Percentiles rank a stretch among this genome's conserved stretches.
phyloP scores from a whole-genome alignment of 2,888 invertebrate species.

The Eristalis tenax region DNA sequence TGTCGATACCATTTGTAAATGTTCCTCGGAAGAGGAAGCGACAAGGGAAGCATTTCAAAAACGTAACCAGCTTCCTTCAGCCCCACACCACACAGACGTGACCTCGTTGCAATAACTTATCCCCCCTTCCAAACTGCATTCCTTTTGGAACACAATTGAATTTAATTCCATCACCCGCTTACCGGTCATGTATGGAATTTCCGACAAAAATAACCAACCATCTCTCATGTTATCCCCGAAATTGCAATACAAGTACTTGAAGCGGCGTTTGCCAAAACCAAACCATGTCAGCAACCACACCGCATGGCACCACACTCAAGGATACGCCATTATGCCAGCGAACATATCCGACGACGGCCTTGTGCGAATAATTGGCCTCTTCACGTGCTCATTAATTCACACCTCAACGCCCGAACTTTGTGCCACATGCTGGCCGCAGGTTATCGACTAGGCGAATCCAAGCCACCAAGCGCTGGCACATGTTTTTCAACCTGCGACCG shows the following conservation, averaged over 20 bases:
- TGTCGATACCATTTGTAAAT: not conserved
- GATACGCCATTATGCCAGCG: conserved; percentile 37
- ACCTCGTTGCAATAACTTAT: not conserved
- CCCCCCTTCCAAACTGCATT: not conserved
- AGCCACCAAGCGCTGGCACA: conserved; percentile 16
- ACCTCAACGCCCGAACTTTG: conserved; percentile 36
- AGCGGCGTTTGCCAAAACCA: conserved; percentile 29
- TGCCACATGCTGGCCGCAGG: conserved; percentile 40
- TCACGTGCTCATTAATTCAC: conserved; percentile 62
- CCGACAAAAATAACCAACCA: conserved; percentile 20
- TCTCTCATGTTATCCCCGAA: conserved; percentile 45
- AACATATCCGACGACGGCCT: conserved; percentile 46
- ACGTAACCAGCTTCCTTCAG: not conserved
- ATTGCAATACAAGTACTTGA: conserved; percentile 23
- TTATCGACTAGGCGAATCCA: conserved; percentile 30
- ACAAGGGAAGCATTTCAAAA: not conserved
- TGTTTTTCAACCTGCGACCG: conserved; percentile 51
- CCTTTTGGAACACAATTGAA: conserved; percentile 27
- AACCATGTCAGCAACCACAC: conserved; percentile 48
- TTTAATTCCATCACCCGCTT: conserved; percentile 31
- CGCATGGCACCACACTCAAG: conserved; percentile 31
- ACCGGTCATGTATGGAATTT: conserved; percentile 14
- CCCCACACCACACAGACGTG: not conserved
- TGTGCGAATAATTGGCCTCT: conserved; percentile 63
- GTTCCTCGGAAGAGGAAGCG: not conserved